Conservation (phyloP, 2,113 vertebrate species). For the Rhodinocichla rosea region DNA sequence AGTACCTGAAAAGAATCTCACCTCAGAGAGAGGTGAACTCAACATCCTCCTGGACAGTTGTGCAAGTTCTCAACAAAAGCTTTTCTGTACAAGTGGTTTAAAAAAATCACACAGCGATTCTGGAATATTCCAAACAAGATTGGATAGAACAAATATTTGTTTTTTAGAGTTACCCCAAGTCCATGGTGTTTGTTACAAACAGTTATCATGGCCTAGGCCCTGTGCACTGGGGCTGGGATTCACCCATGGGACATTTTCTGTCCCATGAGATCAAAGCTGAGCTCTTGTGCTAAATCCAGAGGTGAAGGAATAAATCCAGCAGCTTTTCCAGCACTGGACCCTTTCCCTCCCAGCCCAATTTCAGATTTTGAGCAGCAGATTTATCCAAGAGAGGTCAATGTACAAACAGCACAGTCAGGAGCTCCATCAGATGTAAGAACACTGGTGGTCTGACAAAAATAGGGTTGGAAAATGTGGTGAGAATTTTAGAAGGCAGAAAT, state of each 20-base stretch:
- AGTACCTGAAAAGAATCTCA: conserved; percentile 36
- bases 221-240: neutral
- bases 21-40: neutral
- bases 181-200: neutral
- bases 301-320: neutral
- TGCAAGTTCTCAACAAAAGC: conserved; percentile 2
- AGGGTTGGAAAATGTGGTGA: neutral
- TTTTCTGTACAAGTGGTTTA: conserved; percentile 37
- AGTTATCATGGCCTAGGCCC: neutral
- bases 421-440: neutral
- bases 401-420: conserved; percentile 21
- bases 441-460: neutral
- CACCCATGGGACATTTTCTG: neutral
- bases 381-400: neutral
- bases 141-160: neutral
- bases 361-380: neutral
- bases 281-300: neutral
- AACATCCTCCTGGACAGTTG: conserved; percentile 30
- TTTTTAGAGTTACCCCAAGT: neutral
- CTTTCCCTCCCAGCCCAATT: neutral
- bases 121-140: neutral
- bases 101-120: neutral
- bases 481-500: neutral
- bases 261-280: neutral
- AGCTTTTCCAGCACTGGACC: neutral